phyloP scores from a whole-genome alignment of 2,113 vertebrate genomes.

The Peromyscus maniculatus region DNA sequence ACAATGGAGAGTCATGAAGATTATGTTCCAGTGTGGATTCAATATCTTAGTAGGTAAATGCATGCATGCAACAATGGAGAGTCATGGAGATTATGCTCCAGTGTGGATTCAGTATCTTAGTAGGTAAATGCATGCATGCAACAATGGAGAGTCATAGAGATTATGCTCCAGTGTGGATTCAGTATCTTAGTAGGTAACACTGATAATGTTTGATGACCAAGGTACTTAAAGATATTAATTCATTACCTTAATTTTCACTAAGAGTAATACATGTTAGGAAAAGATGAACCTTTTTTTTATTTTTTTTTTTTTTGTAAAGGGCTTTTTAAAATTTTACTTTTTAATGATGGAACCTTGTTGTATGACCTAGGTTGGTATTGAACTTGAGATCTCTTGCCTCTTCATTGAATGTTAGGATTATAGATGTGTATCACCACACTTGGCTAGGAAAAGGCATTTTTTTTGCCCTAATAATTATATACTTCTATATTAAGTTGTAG shows the following conservation, averaged over 20 bases:
- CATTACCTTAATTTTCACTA: constrained; percentile 50
- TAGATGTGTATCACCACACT: background rate
- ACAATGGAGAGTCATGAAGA: constrained; percentile 27
- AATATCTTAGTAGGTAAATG: background rate
- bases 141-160: constrained; percentile 29
- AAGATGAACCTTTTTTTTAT: background rate
- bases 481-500: constrained; percentile 20
- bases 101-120: background rate
- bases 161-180: constrained; percentile 4
- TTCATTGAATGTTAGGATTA: background rate
- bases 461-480: constrained; percentile 33
- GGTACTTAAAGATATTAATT: constrained; percentile 46
- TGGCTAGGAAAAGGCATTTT: constrained; percentile 8
- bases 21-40: background rate
- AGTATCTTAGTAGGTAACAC: constrained; percentile 11
- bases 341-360: constrained; percentile 5
- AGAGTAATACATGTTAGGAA: background rate
- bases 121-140: background rate
- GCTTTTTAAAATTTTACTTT: background rate
- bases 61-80: constrained; percentile 18
- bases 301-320: background rate
- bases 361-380: background rate
- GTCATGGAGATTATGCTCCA: constrained; percentile 19
- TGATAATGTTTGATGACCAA: constrained; percentile 25
- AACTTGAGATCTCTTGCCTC: background rate